Percentiles rank a stretch among this genome's conserved stretches.
Conservation (phyloP, 2,113 vertebrate species). For the Acrocephalus kingi region DNA sequence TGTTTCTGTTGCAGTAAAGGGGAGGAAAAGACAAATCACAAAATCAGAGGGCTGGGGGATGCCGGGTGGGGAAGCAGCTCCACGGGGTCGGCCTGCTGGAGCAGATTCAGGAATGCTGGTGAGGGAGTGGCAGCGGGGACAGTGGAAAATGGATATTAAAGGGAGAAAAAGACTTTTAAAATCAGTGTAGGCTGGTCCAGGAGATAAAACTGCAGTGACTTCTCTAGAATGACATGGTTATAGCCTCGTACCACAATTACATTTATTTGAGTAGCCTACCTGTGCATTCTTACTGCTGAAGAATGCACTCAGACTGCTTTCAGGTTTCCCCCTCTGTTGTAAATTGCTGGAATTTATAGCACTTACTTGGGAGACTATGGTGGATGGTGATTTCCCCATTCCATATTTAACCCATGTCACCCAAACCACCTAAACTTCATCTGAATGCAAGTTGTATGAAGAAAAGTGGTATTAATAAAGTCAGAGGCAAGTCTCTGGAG, state of each 20-base stretch:
- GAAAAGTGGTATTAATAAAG: background rate
- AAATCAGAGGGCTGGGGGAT: background rate
- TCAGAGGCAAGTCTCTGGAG: background rate
- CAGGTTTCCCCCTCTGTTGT: background rate
- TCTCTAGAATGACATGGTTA: background rate
- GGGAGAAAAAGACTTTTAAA: background rate
- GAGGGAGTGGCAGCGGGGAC: background rate
- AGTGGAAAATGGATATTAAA: background rate
- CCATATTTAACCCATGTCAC: background rate
- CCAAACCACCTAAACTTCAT: background rate
- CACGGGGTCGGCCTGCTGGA: fast-evolving
- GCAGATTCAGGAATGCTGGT: background rate
- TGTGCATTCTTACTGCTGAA: background rate
- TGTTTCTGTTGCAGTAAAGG: background rate
- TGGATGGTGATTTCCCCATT: background rate
- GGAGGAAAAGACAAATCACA: background rate
- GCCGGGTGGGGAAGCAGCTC: background rate
- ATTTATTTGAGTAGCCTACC: background rate
- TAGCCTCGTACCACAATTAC: background rate
- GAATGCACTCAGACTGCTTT: background rate
- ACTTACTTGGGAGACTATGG: background rate
- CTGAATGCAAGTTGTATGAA: background rate
- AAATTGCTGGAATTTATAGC: constrained; percentile 10
- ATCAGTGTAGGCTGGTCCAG: background rate
- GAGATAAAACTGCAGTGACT: background rate